Percentiles rank a stretch among this genome's conserved stretches.
phyloP scores from a whole-genome alignment of 1,140 invertebrate species.

The Drosophila kohkoa region DNA sequence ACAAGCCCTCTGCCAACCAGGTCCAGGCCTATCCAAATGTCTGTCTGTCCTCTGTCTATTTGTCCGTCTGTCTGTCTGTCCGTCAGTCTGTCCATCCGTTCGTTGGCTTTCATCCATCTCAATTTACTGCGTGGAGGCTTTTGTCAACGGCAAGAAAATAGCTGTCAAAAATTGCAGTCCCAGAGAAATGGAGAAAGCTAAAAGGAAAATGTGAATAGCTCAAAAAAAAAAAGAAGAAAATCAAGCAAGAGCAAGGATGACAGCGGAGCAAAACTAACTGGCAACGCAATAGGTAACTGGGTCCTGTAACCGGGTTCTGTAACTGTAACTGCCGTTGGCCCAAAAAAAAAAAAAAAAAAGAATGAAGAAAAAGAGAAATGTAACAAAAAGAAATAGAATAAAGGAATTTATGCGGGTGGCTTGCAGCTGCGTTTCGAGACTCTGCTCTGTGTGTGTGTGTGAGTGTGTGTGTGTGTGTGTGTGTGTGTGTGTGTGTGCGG shows the following conservation, averaged over 20 bases:
- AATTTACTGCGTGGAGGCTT: slow-evolving; percentile 58
- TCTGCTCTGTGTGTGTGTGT: background rate
- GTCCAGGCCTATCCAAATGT: slow-evolving; percentile 12
- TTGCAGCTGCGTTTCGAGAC: slow-evolving; percentile 34
- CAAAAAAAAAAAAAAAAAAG: slow-evolving; percentile 15
- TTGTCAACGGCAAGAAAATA: slow-evolving; percentile 60
- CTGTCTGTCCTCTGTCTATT: slow-evolving; percentile 8
- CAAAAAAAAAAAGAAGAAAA: background rate
- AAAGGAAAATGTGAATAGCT: slow-evolving; percentile 16
- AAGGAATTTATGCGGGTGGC: slow-evolving; percentile 32
- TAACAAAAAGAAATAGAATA: slow-evolving; percentile 2
- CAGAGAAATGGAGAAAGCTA: slow-evolving; percentile 7
- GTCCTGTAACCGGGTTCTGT: slow-evolving; percentile 36
- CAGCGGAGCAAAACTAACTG: slow-evolving; percentile 31
- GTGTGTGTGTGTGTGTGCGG: background rate
- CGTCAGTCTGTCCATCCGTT: slow-evolving; percentile 1
- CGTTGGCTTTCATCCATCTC: slow-evolving; percentile 54
- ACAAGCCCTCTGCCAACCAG: slow-evolving; percentile 27
- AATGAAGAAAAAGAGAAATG: background rate
- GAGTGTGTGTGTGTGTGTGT: no score
- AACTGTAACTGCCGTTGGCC: slow-evolving; percentile 46
- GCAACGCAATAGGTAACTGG: slow-evolving; percentile 38
- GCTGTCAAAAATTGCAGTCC: slow-evolving; percentile 53
- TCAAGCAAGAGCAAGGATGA: background rate
- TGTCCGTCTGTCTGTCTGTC: slow-evolving; percentile 10